Evolutionary conservation across 2,113 vertebrate genomes (phyloP).

Genomic region (Plecotus auritus): DNA sequence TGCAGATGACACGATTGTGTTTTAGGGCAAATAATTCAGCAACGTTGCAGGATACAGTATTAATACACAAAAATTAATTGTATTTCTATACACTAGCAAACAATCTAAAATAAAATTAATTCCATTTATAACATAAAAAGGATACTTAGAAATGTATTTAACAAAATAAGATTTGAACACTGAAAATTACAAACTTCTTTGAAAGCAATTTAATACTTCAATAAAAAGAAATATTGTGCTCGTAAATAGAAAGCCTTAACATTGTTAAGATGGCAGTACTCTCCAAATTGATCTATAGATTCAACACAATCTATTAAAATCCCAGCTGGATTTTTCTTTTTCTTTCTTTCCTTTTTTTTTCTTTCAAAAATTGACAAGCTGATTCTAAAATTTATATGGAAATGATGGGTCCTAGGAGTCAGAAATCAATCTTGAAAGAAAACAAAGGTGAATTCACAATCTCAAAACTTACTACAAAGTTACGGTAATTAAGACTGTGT

Average conservation of each 20-base stretch:
- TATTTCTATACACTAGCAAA: not conserved
- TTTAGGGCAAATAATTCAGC: not conserved
- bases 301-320: not conserved
- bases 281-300: not conserved
- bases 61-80: not conserved
- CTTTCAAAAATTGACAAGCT: not conserved
- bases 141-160: not conserved
- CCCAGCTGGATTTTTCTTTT: not conserved
- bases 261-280: not conserved
- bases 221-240: not conserved
- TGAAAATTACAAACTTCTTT: not conserved
- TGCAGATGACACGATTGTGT: not conserved
- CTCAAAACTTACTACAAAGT: not conserved
- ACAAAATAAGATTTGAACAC: not conserved
- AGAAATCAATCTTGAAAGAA: not conserved
- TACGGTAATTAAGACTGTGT: not conserved
- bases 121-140: not conserved
- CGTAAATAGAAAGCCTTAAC: not conserved
- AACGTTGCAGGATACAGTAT: not conserved
- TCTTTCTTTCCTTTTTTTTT: not conserved
- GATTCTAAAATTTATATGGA: not conserved
- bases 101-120: slow-evolving; percentile 23
- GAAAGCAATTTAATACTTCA: not conserved
- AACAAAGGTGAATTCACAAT: not conserved
- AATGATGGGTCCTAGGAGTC: not conserved